Conservation (phyloP, 2,113 vertebrate species). For the Crotalus viridis region DNA sequence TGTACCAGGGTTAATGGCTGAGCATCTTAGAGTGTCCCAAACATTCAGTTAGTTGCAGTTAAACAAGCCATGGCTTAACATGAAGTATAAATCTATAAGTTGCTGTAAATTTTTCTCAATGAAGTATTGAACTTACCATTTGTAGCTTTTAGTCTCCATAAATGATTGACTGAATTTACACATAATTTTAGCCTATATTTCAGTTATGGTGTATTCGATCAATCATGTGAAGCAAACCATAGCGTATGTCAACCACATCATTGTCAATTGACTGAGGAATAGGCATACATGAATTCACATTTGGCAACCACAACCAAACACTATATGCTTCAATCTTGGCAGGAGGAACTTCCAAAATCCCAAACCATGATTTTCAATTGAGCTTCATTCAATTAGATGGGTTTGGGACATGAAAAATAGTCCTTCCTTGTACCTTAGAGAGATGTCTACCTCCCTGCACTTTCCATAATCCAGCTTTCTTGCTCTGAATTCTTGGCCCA, state of each 20-base stretch:
- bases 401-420: not conserved
- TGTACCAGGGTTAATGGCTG: not conserved
- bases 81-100: not conserved
- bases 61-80: not conserved
- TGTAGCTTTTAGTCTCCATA: not conserved
- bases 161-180: not conserved
- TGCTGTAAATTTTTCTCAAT: not conserved
- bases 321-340: no score
- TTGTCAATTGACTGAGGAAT: not conserved
- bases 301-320: not conserved
- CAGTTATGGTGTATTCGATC: not conserved
- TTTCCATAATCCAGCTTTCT: not conserved
- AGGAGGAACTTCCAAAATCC: not conserved
- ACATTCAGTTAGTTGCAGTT: not conserved
- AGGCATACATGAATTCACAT: not conserved
- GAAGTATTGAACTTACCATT: not conserved
- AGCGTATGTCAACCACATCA: not conserved
- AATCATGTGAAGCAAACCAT: not conserved
- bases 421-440: not conserved
- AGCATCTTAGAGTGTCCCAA: not conserved
- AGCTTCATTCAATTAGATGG: not conserved
- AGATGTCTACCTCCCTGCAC: not conserved
- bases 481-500: not conserved
- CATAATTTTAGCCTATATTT: not conserved
- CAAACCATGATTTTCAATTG: not conserved